Base-by-base conservation (phyloP, 2,888 invertebrate genomes). In the Pterobdella sp. region DNA sequence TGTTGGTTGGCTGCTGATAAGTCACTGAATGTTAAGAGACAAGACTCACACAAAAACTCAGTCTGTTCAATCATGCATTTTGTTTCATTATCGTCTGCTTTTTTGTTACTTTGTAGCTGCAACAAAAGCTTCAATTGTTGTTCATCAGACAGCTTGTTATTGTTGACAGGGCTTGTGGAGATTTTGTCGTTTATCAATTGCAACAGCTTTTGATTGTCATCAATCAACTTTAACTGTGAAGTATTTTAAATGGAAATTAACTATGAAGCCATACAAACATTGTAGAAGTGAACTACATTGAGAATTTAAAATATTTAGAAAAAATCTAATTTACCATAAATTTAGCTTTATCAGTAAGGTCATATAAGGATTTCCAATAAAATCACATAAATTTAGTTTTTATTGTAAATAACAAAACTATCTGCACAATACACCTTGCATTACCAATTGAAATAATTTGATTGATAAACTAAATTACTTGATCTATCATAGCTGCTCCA, bases 1-100 rank as follows among this genome's bases (percentile, higher is more conserved):
- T 74, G 74, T 2, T 68, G 42, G 32, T 52, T 64, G 18, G 74
- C 74, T 2, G 60, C 65, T 10, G 49, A 34, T 0, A 67, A 32
- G 10, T 66, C 72, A 22, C 42, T 56, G 36, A 74, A 74, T n/a
- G 74, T 73, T 0, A 74, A 52, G 34, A 73, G 64, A 56, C 74
- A 74, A 10, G 69, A 35, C 31, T 74, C 74, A 32, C 74, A 74
- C 65, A 73, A 68, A 36, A 68, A 74, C 66, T 74, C 74, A 7
- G 67, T 60, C 32, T 68, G 72, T 63, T 74, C 74, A 18, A 69
- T 35, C 74, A 74, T 74, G 31, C 52, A 29, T 0, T 63, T 68
- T n/a, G 72, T 72, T 36, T 74, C 74, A 18, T 37, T 29, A 1
- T 73, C 64, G 29, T 74, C 74, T 35, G 42, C 32, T n/a, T 35